phyloP scores from a whole-genome alignment of 2,888 invertebrate species.

The Chirona hameri region DNA sequence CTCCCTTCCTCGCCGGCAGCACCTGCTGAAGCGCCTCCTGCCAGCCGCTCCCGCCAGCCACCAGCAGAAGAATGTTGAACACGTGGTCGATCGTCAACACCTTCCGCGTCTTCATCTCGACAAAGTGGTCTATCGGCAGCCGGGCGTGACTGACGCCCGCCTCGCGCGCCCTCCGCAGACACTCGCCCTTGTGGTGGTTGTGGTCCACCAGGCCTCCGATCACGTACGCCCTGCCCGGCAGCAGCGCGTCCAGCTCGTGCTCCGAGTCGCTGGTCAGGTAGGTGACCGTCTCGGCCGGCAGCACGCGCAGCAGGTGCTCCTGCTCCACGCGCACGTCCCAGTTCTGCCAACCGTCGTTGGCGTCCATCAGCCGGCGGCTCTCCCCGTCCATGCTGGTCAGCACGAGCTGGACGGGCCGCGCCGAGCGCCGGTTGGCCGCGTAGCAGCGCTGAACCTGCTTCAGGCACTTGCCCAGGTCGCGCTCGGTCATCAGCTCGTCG shows the following conservation, averaged over 20 bases:
- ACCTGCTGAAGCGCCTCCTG: constrained; percentile 71
- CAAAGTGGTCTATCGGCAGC: constrained; percentile 81
- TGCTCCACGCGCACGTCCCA: constrained; percentile 68
- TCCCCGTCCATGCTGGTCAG: constrained; percentile 74
- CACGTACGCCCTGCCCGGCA: constrained; percentile 76
- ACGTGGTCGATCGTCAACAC: constrained; percentile 96
- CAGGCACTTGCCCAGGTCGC: constrained; percentile 46
- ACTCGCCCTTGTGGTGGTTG: constrained; percentile 90
- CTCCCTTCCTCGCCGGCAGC: constrained; percentile 73
- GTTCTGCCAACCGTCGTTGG: constrained; percentile 80
- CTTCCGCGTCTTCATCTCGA: constrained; percentile 86
- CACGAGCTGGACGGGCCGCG: constrained; percentile 74
- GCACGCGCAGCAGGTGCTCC: constrained; percentile 60
- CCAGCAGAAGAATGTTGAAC: constrained; percentile 72
- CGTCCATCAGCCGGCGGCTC: constrained; percentile 67
- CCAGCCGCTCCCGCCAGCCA: constrained; percentile 75
- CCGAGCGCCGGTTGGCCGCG: constrained; percentile 77
- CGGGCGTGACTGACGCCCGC: constrained; percentile 75
- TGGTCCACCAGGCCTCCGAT: constrained; percentile 98
- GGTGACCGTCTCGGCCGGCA: constrained; percentile 72
- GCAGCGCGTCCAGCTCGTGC: constrained; percentile 69
- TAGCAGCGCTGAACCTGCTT: constrained; percentile 72
- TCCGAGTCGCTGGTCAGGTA: constrained; percentile 94
- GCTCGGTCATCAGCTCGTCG: constrained; percentile 83
- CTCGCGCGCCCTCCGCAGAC: constrained; percentile 73